Base-by-base conservation (phyloP, 2,888 invertebrate genomes). In the Nipponacmea schrenckii region DNA sequence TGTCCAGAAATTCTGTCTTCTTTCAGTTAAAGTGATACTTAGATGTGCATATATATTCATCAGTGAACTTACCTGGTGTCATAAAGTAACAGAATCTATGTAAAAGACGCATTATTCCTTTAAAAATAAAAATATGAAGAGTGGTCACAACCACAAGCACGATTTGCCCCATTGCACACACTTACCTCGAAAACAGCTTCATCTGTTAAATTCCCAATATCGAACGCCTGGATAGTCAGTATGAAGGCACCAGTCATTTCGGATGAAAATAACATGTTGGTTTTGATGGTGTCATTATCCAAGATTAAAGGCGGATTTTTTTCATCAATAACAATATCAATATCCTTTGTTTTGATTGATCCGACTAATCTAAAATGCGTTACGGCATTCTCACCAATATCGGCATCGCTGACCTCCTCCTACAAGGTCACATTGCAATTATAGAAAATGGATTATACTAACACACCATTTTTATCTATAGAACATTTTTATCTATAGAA, bases 211-310 rank as follows among this genome's bases (percentile, higher is more conserved):
- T 56, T 63, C 45, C 65, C 71, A n/a, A 15, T 50, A 20, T 77
- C 76, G 44, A 44, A 72, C 20, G 79, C 84, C 67, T 73, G 67
- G 17, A 83, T 76, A n/a, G 72, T 75, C 65, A 83, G 74, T 26
- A 77, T 95, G 86, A 97, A 97, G 88, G 96, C 96, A 62, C 97
- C 98, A 86, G 96, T 96, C 97, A 97, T 96, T 69, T 95, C 95
- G 81, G 95, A 94, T 87, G 96, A 96, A 0, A 97, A 97, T 90
- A 96, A 96, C 85, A 97, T 97, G 89, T 97, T 97, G 7, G 98
- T 91, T 71, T 93, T 92, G 31, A 98, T 93, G 0, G 83, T 80
- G 0, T 86, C 87, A 71, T 82, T 83, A 63, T 79, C 80, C 45
- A 87, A 71, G n/a, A 69, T 69, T 76, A 87, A 85, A 14, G 85